Base-by-base conservation (phyloP, 2,797 vertebrate species). In the Sebastes taczanowskii region DNA sequence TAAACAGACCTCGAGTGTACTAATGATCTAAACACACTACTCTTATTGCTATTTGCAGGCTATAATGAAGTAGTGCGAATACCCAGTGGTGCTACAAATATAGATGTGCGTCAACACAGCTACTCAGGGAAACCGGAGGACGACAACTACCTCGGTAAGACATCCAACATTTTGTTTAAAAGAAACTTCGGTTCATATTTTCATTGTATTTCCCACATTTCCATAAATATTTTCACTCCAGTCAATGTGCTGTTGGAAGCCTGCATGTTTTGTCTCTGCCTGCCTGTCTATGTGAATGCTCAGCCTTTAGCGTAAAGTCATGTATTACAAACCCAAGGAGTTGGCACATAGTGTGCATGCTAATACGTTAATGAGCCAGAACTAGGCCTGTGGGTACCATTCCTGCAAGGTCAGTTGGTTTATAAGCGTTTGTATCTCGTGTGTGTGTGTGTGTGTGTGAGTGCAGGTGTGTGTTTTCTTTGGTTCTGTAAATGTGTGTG, bases 111-210 rank as follows among this genome's bases (percentile, higher is more conserved):
- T 82, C 99, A 99, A 94, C 97, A 99, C 95, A 99, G 99, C 92
- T 97, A 97, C 97, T 99, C 98, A 96, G 97, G 97, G 95, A 98
- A 97, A 89, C 95, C 98, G 60, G 98, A 99, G 83, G 99, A 99
- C 89, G 98, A 99, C 94, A 99, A 99, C 97, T 99, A 99, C 95
- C 96, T 99, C 94, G 98, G 99, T 99, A 91, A 97, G 97, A 92
- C 32, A 14, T 25, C 27, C 34, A 38, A n/a, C 7, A 52, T 46
- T 69, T 59, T 59, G 11, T 59, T 77, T 7, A 18, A 18, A 38
- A 34, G 9, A 71, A n/a, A 63, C 7, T 29, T 2, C n/a, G 29
- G 20, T 35, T 11, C 14, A 35, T 64, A 23, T 30, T 58, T 68
- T 29, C 7, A 13, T 25, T 68, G n/a, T 29, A 5, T 69, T 73